Evolutionary conservation across 2,113 vertebrate species (phyloP).

Genomic region (Mastomys natalensis): DNA sequence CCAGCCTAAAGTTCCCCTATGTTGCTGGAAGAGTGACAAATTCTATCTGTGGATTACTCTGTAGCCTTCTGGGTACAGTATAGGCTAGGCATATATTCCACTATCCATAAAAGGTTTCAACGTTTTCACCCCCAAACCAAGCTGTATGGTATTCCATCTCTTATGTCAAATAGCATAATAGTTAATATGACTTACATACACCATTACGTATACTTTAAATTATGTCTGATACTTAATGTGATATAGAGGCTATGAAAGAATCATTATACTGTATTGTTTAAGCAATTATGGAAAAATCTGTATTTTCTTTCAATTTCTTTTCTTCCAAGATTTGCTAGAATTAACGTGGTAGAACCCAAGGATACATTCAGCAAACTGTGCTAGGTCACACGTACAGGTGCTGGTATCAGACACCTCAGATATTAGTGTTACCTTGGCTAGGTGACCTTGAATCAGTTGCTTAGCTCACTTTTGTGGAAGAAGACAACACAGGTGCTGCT

Average conservation of each 20-base stretch:
- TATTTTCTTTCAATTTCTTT: background rate
- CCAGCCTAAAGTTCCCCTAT: background rate
- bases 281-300: background rate
- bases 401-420: background rate
- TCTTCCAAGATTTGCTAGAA: background rate
- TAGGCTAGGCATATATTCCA: too few relatives aligned
- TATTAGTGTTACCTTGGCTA: background rate
- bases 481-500: background rate
- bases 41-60: background rate
- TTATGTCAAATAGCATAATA: background rate
- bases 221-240: background rate
- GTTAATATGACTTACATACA: background rate
- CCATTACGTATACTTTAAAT: background rate
- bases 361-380: too few relatives aligned
- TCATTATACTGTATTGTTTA: background rate
- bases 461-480: background rate
- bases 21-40: background rate
- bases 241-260: background rate
- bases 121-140: fast-evolving
- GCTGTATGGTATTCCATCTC: background rate
- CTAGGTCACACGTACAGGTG: background rate
- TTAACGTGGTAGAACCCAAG: background rate
- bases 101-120: background rate
- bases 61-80: background rate
- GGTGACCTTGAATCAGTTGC: background rate